Percentiles rank a stretch among this genome's conserved stretches.
phyloP scores from a whole-genome alignment of 2,797 vertebrate species.

The Acanthurus lineatus region DNA sequence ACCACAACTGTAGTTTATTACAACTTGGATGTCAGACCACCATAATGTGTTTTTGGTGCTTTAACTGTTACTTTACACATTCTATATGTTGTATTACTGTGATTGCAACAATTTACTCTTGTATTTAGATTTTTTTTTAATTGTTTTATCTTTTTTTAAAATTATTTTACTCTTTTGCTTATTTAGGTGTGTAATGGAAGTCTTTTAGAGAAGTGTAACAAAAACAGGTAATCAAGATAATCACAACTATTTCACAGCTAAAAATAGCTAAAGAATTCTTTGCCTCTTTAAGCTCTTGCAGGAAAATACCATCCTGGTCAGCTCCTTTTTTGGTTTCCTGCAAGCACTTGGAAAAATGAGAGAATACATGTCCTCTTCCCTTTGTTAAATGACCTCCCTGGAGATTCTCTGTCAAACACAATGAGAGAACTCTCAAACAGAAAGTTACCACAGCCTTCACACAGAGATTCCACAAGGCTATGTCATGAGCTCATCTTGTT shows the following conservation, averaged over 20 bases:
- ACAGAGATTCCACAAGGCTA: neutral
- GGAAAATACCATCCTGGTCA: neutral
- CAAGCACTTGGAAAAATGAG: neutral
- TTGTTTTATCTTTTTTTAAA: no score
- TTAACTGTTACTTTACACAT: neutral
- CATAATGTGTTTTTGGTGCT: neutral
- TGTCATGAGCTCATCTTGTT: neutral
- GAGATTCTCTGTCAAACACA: neutral
- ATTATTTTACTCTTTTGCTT: no score
- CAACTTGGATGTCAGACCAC: no score
- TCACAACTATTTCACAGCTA: neutral
- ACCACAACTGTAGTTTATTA: no score
- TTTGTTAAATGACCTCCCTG: slow-evolving; percentile 6
- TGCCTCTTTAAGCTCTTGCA: neutral
- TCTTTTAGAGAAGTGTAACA: neutral
- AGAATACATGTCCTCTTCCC: neutral
- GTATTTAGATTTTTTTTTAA: no score
- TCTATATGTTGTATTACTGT: neutral
- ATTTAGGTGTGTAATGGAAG: neutral
- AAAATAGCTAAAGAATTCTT: neutral
- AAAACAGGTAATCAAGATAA: neutral
- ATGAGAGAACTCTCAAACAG: neutral
- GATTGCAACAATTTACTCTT: neutral
- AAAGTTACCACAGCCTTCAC: neutral
- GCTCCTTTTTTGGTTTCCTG: neutral